Base-by-base conservation (phyloP, 2,797 vertebrate genomes). In the Sciaenops ocellatus region DNA sequence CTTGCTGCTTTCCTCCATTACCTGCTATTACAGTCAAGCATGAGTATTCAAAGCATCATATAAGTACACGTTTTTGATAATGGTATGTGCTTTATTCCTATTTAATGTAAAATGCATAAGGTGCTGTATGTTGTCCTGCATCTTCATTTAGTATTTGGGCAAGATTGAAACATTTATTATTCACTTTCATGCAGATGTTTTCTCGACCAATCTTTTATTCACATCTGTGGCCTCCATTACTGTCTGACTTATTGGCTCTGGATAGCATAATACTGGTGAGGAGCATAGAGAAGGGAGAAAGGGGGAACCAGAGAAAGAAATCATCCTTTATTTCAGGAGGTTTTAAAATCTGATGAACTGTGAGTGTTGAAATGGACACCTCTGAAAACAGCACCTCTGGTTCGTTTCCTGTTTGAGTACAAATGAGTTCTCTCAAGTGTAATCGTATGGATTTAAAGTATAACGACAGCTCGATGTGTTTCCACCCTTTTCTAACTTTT, bases 401-500 rank as follows among this genome's bases (percentile, higher is more conserved):
- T 34, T 56, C 17, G 16, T 60, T 76, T 52, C 70, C 3, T 28
- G 18, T 47, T 28, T 20, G 47, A 78, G 65, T 13, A 9, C 50
- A 75, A 82, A 71, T 34, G 56, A 56, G 42, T 80, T 73, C 46
- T 41, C 48, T 51, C 46, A 42, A 47, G 64, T 26, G 11, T 50
- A 54, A 46, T 66, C 41, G 59, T 20, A 50, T 51, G 52, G 28
- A 15, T 81, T 64, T 80, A 51, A 78, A 63, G 46, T 68, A 5
- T 46, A 77, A 67, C 5, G 61, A 66, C 79, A 62, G 57, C 57
- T 55, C 22, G 2, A 47, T 57, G 24, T 17, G 48, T 72, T 79
- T 73, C 59, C n/a, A 67, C 28, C 20, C 10, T 71, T 50, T 50
- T 51, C 42, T 30, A 66, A 73, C 48, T 75, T 76, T 75, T 82